Base-by-base conservation (phyloP, 1,140 invertebrate species). In the Andrena cerasifolii region DNA sequence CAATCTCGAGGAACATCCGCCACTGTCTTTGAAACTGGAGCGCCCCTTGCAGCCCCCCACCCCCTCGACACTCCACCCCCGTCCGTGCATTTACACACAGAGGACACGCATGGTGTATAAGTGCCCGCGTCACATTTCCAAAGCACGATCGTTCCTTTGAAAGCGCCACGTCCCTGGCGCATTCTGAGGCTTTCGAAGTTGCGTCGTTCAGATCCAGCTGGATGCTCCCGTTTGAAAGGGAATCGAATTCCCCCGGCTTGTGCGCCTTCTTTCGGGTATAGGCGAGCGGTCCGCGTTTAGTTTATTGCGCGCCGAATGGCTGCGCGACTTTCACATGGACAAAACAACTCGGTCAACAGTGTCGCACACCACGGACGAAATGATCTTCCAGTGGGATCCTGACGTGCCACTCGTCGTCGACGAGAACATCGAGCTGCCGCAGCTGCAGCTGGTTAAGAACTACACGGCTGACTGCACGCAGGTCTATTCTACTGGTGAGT, bases 341-440 rank as follows among this genome's bases (percentile, higher is more conserved):
- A 61, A 76, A 71, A 76, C 40, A 83, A 84, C 54, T 84, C 78
- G 77, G 54, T 84, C 62, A 91, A 82, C 90, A 98, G 97, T 98
- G 77, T 98, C 97, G 1, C 97, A 98, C 87, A 98, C 97, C 33
- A 98, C 97, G 28, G 97, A 97, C 84, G 97, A 98, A 90, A 95
- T 98, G 94, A 95, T 97, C 75, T 98, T 98, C 91, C 95, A 97
- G 89, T 98, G 97, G 97, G 96, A 97, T 90, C 96, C 96, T 4
- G 96, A 97, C 66, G 96, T 97, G 12, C 97, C 96, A 0, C 92
- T 98, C n/a, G 97, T 97, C 47, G 97, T 98, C n/a, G 96, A 97
- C 79, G 96, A 97, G 88, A 96, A 97, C 90, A 97, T 98, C 54
- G 96, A 98, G 90, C 90, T 98, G 82, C 97, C 97, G 4, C 97